Conservation (phyloP, 53 echinoderm and acorn worm species). For the Zoroaster sp. region DNA sequence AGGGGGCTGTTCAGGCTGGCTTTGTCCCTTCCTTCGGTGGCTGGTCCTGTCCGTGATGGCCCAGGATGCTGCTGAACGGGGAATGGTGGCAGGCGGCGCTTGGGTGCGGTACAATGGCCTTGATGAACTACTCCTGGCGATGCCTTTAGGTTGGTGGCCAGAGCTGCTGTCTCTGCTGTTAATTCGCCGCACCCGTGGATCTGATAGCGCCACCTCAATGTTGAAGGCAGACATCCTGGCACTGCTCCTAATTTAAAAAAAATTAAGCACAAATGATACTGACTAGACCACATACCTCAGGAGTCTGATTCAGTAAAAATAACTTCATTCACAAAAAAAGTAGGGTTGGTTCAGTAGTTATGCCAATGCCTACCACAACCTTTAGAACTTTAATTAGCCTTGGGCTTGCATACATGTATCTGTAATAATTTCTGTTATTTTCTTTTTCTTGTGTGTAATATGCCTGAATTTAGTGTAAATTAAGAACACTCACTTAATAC, state of each 20-base stretch:
- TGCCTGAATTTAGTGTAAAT: too few relatives aligned
- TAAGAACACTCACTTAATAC: not conserved
- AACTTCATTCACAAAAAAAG: too few relatives aligned
- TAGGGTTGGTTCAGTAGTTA: not conserved
- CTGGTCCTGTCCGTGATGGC: not conserved
- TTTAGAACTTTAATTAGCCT: not conserved
- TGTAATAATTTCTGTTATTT: not conserved
- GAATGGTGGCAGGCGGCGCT: not conserved
- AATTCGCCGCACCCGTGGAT: not conserved
- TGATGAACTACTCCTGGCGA: not conserved
- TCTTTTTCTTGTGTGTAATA: too few relatives aligned
- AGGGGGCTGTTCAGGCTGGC: not conserved
- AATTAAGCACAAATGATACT: too few relatives aligned
- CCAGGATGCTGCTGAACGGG: not conserved
- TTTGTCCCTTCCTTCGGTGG: not conserved
- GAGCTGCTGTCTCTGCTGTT: not conserved
- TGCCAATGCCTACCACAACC: not conserved
- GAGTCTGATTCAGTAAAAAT: too few relatives aligned
- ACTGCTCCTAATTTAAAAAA: not conserved
- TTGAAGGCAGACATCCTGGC: not conserved
- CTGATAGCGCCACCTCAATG: not conserved
- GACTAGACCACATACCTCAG: too few relatives aligned
- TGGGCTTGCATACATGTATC: not conserved
- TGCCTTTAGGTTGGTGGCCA: not conserved
- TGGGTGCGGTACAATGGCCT: not conserved